A percentile compares a stretch with the other conserved stretches of the same genome.
Evolutionary conservation across 2,797 vertebrate species (phyloP).

Genomic region (Myotis vivesi): DNA sequence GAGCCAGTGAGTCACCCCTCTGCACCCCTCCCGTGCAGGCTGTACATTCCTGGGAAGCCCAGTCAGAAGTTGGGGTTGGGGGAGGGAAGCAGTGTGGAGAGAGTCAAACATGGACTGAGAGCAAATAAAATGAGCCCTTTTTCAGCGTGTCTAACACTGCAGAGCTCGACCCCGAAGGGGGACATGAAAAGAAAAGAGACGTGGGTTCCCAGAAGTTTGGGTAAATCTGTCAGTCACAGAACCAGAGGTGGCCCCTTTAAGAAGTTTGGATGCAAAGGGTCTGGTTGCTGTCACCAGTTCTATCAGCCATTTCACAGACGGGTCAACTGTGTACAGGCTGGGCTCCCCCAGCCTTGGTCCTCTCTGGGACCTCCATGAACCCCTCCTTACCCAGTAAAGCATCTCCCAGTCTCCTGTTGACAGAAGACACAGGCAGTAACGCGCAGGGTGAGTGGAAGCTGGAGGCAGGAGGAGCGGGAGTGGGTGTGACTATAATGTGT

Average conservation of each 20-base stretch:
- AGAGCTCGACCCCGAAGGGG: background rate
- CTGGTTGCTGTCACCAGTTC: background rate
- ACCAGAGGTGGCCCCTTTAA: background rate
- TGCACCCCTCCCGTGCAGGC: background rate
- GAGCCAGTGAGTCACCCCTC: slow-evolving; percentile 67
- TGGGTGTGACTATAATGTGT: background rate
- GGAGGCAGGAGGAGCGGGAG: background rate
- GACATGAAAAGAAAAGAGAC: slow-evolving; percentile 3
- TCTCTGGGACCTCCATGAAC: background rate
- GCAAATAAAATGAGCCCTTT: background rate
- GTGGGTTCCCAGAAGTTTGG: background rate
- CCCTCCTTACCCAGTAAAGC: background rate
- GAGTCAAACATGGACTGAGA: background rate
- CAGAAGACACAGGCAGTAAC: background rate
- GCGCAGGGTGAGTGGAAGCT: background rate
- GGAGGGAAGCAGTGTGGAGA: background rate
- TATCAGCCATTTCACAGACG: background rate
- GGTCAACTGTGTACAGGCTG: background rate
- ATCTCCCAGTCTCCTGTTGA: background rate
- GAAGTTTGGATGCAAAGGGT: background rate
- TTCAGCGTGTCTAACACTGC: background rate
- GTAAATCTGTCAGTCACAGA: background rate
- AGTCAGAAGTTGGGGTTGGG: slow-evolving; percentile 64
- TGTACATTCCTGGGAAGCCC: slow-evolving; percentile 72
- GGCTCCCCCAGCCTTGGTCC: background rate